Percentiles rank a stretch among this genome's conserved stretches.
phyloP scores from a whole-genome alignment of 1,140 invertebrate species.

The Trachymyrmex septentrionalis region DNA sequence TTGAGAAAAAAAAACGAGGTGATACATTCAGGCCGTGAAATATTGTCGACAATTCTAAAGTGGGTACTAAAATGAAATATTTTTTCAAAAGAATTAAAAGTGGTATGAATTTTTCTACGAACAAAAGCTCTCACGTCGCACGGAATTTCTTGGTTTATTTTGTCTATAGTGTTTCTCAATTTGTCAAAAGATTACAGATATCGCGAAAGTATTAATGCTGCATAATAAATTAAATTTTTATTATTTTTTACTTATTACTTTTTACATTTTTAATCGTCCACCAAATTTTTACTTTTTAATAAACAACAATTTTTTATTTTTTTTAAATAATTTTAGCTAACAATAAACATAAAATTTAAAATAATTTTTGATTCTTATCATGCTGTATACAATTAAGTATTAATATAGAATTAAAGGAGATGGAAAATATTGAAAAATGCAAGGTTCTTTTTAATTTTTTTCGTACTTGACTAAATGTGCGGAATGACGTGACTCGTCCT shows the following conservation, averaged over 20 bases:
- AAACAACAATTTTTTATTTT: neutral
- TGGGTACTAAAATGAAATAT: neutral
- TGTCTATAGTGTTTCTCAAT: neutral
- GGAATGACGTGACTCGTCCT: neutral
- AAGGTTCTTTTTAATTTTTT: slow-evolving; percentile 52
- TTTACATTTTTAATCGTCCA: neutral
- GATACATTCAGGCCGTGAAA: neutral
- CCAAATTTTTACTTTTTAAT: neutral
- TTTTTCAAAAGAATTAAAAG: neutral
- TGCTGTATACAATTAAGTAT: too few species aligned
- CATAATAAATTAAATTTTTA: neutral
- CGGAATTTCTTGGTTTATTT: neutral
- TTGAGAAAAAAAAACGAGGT: neutral
- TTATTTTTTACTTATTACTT: too few species aligned
- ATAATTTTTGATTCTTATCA: neutral
- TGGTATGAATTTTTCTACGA: neutral
- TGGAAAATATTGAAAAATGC: neutral
- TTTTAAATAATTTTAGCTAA: neutral
- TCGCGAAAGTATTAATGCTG: neutral
- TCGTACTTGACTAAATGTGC: slow-evolving; percentile 45
- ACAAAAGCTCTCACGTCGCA: neutral
- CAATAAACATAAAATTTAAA: neutral
- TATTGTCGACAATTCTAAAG: slow-evolving; percentile 11
- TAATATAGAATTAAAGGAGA: neutral
- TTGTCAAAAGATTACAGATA: neutral